Evolutionary conservation across 2,888 invertebrate species (phyloP).

Genomic region (Dolomedes plantarius): DNA sequence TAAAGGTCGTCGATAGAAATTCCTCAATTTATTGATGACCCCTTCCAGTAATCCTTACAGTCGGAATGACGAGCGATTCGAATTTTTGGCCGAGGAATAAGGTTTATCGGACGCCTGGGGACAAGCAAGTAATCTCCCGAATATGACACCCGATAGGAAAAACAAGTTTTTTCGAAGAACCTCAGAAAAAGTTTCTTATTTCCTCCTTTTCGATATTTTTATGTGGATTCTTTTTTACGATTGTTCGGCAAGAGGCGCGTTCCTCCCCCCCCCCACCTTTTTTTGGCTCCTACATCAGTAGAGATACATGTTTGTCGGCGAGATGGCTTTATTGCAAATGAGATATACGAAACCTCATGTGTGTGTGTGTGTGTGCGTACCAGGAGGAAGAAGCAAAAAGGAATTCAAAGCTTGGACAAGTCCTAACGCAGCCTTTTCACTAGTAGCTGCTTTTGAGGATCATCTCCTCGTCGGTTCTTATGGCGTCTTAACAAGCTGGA

Average conservation of each 20-base stretch:
- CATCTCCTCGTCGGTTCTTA: not conserved
- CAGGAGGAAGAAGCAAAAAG: not conserved
- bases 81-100: conserved; percentile 26
- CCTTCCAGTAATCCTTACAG: conserved; percentile 33
- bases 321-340: conserved; percentile 66
- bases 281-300: not conserved
- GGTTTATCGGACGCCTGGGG: conserved; percentile 63
- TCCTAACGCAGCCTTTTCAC: not conserved
- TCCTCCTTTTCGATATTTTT: conserved; percentile 49
- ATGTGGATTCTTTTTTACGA: conserved; percentile 56
- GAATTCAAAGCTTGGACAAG: too few relatives aligned
- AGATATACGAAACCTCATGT: conserved; percentile 27
- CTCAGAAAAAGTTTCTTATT: conserved; percentile 28
- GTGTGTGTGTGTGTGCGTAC: not conserved
- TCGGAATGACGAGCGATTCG: conserved; percentile 43
- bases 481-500: conserved; percentile 1
- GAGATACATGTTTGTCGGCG: conserved; percentile 14
- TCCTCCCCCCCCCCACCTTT: too few relatives aligned
- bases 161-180: conserved; percentile 30
- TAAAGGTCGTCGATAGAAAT: not conserved
- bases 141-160: conserved; percentile 66
- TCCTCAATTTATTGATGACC: conserved; percentile 7
- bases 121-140: conserved; percentile 56
- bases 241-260: conserved; percentile 26
- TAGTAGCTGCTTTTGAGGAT: not conserved